phyloP scores from a whole-genome alignment of 2,113 vertebrate genomes.

The Megalops atlanticus region DNA sequence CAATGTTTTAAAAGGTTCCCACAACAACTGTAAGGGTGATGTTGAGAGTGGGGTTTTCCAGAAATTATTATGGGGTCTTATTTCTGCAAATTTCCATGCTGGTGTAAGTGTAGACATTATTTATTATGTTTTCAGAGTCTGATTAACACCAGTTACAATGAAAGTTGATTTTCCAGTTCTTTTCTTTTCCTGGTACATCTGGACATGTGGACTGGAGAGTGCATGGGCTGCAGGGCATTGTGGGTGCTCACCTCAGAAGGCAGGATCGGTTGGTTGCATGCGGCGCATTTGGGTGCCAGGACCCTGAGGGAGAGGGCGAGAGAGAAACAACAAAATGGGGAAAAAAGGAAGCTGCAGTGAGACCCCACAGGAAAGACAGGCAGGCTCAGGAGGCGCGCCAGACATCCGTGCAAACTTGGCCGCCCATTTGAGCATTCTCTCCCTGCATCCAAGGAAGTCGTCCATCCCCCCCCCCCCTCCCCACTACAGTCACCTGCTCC shows the following conservation, averaged over 20 bases:
- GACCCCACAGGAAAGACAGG: neutral
- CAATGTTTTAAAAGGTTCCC: neutral
- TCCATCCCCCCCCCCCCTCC: neutral
- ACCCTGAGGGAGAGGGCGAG: conserved; percentile 70
- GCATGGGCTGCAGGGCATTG: conserved; percentile 17
- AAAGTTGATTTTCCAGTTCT: neutral
- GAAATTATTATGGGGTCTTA: neutral
- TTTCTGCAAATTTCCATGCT: neutral
- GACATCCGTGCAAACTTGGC: neutral
- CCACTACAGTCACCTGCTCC: neutral
- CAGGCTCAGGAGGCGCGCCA: neutral
- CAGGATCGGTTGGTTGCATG: conserved; percentile 89
- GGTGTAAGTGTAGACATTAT: neutral
- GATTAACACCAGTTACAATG: neutral
- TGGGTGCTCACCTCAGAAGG: conserved; percentile 83
- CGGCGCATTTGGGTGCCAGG: conserved; percentile 91
- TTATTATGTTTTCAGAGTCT: neutral
- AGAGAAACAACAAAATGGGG: too few species aligned
- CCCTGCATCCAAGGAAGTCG: too few species aligned
- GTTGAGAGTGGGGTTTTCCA: neutral
- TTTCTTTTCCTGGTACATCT: conserved; percentile 7
- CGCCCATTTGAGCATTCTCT: neutral
- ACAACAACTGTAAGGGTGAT: neutral
- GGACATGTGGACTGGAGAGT: neutral
- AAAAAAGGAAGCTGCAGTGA: neutral